Evolutionary conservation across 2,888 invertebrate species (phyloP).

Genomic region (Agapostemon virescens): DNA sequence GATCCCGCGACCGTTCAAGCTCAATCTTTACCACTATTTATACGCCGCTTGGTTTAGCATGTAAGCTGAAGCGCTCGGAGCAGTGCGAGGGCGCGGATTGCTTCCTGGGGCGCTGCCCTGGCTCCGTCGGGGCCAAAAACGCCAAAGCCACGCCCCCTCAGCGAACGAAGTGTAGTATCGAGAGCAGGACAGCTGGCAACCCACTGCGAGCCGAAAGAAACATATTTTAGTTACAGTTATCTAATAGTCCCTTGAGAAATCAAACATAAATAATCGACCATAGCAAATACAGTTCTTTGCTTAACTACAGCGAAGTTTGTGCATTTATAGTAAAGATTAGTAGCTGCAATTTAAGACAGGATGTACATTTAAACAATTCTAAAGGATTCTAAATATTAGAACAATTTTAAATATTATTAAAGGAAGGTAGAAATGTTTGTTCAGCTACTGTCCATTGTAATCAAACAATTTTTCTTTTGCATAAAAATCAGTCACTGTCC

Average conservation of each 20-base stretch:
- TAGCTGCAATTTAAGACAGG: too few species aligned
- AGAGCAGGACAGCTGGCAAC: neutral
- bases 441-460: too few species aligned
- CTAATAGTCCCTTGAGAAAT: neutral
- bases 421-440: too few species aligned
- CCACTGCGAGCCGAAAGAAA: neutral
- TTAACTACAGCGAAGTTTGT: too few species aligned
- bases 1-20: conserved; percentile 29
- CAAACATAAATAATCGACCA: neutral
- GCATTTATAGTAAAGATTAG: too few species aligned
- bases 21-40: conserved; percentile 52
- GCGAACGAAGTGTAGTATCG: neutral
- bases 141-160: neutral
- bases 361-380: too few species aligned
- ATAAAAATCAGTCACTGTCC: too few species aligned
- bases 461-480: too few species aligned
- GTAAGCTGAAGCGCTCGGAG: conserved; percentile 13
- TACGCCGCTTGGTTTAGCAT: conserved; percentile 20
- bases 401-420: too few species aligned
- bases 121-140: neutral
- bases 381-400: too few species aligned
- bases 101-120: neutral
- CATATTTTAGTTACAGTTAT: neutral
- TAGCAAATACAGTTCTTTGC: neutral
- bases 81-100: neutral